A percentile compares a stretch with the other conserved stretches of the same genome.
phyloP scores from a whole-genome alignment of 2,888 invertebrate species.

The Barypeithes pellucidus region DNA sequence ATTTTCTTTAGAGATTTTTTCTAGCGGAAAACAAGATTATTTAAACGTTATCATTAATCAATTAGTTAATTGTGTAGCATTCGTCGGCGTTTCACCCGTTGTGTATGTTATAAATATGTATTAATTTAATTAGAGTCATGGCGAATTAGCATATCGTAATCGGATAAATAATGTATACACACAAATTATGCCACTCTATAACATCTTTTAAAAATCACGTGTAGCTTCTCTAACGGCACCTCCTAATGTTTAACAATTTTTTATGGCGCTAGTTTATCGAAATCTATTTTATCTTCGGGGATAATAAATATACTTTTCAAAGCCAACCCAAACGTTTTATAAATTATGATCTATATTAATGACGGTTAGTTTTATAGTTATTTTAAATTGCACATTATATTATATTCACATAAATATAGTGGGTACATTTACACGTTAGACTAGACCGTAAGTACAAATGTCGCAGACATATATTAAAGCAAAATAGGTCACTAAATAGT shows the following conservation, averaged over 20 bases:
- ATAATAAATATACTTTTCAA: too few species aligned
- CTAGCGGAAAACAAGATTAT: not conserved
- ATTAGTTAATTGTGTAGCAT: not conserved
- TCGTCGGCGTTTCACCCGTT: not conserved
- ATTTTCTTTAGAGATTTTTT: not conserved
- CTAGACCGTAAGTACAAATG: constrained; percentile 10
- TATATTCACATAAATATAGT: not conserved
- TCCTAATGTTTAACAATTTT: constrained; percentile 1
- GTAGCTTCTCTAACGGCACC: constrained; percentile 10
- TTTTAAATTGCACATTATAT: too few species aligned
- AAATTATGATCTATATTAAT: too few species aligned
- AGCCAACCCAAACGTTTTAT: too few species aligned
- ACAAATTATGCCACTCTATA: not conserved
- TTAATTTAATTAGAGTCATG: constrained; percentile 15
- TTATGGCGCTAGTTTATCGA: not conserved
- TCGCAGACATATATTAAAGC: constrained; percentile 20
- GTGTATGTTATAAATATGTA: constrained; percentile 6
- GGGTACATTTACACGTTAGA: constrained; percentile 1
- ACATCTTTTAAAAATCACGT: not conserved
- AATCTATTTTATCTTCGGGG: not conserved
- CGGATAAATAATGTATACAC: constrained; percentile 8
- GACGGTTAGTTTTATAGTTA: too few species aligned
- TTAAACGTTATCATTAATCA: not conserved
- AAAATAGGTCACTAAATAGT: constrained; percentile 38
- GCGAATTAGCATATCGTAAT: constrained; percentile 15